phyloP scores from a whole-genome alignment of 2,113 vertebrate genomes.

The Pogona vitticeps region DNA sequence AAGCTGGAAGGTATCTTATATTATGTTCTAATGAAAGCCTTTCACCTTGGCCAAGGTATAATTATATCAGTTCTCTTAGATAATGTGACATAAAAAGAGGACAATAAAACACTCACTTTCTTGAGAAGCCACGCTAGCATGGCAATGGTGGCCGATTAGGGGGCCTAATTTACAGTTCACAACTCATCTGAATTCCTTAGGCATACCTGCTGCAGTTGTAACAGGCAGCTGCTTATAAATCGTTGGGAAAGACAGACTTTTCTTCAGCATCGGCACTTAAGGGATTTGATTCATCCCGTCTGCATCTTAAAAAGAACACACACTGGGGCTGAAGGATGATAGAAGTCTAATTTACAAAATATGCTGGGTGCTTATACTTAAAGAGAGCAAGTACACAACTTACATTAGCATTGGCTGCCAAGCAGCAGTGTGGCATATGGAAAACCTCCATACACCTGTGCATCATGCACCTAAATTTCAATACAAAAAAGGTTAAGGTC shows the following conservation, averaged over 20 bases:
- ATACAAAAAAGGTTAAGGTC: conserved; percentile 3
- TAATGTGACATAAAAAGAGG: conserved; percentile 51
- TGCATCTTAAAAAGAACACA: conserved; percentile 38
- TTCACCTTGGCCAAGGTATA: conserved; percentile 43
- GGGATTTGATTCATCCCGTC: conserved; percentile 32
- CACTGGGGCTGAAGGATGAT: conserved; percentile 11
- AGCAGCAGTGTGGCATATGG: conserved; percentile 36
- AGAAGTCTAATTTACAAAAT: conserved; percentile 36
- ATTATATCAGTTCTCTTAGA: conserved; percentile 49
- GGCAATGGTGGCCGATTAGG: conserved; percentile 62
- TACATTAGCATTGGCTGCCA: conserved; percentile 37
- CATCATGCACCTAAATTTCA: conserved; percentile 7
- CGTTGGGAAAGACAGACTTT: conserved; percentile 54
- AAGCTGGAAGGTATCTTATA: conserved; percentile 1
- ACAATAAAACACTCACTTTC: conserved; percentile 63
- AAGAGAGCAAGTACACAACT: not conserved
- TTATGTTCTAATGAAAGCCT: not conserved
- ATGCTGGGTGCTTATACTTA: conserved; percentile 26
- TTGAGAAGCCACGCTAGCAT: conserved; percentile 34
- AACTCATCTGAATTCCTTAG: conserved; percentile 65
- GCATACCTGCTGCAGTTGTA: conserved; percentile 42
- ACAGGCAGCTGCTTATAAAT: conserved; percentile 54
- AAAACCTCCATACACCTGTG: not conserved
- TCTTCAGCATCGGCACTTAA: conserved; percentile 37
- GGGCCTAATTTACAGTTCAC: conserved; percentile 62